Percentiles rank a stretch among this genome's conserved stretches.
These are phyloP conservation scores for Psix sp. DNA, from an alignment of 1,140 invertebrate species.

Conservation along the genomic window DNA sequence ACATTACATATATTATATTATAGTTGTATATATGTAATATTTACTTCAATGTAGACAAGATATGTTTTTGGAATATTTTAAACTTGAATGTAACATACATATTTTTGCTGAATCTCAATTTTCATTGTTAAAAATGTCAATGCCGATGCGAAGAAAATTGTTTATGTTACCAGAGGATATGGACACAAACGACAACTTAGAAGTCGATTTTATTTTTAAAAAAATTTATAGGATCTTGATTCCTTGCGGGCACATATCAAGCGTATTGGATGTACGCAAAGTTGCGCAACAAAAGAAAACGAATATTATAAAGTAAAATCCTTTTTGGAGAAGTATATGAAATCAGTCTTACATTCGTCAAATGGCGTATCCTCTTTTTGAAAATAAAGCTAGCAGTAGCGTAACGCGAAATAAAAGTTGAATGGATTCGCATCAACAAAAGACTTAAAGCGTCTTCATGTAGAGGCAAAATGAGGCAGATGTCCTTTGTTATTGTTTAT, in stretches of 20 bases:
- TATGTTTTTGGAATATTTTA: too few relatives aligned
- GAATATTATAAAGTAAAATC: conserved; percentile 44
- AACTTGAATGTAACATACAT: too few relatives aligned
- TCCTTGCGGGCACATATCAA: conserved; percentile 26
- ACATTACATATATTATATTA: too few relatives aligned
- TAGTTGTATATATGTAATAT: too few relatives aligned
- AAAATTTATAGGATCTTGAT: conserved; percentile 32
- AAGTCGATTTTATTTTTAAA: conserved; percentile 29
- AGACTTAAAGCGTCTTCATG: neutral
- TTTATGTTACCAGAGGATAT: too few relatives aligned
- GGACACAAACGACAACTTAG: conserved; percentile 22
- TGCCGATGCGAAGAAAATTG: too few relatives aligned
- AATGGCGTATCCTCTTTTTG: conserved; percentile 21
- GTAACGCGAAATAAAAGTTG: conserved; percentile 10
- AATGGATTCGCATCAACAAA: too few relatives aligned
- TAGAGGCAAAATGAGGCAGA: too few relatives aligned
- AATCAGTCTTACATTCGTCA: conserved; percentile 24
- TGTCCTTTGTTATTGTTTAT: neutral
- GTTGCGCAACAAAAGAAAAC: conserved; percentile 17
- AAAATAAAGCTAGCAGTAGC: conserved; percentile 22
- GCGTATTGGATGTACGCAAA: conserved; percentile 6
- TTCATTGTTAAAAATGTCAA: too few relatives aligned
- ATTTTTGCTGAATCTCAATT: too few relatives aligned
- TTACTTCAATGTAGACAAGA: too few relatives aligned
- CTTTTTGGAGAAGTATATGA: conserved; percentile 17